Evolutionary conservation across 2,113 vertebrate species (phyloP), one percentile per base, ranked within the genome.

Genomic region (Eurypyga helias): DNA sequence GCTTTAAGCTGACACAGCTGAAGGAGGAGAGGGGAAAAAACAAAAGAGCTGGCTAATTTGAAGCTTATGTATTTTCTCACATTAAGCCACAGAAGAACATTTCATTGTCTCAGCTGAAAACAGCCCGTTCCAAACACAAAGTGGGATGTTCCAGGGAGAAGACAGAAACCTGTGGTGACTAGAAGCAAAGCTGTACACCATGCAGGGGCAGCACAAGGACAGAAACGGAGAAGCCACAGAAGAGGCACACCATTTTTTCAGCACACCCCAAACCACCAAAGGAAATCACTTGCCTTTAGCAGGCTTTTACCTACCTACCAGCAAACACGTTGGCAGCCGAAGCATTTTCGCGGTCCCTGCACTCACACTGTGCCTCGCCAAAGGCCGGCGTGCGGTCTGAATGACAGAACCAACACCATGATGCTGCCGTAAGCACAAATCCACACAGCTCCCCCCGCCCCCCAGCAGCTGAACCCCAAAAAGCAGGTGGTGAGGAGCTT

Each of bases 401-500:
- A 2, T 1, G 33, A 55, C 41, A 36, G 23, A 33, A 62, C 19
- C 51, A 13, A 17, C 7, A 10, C 61, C 2, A 5, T 1, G 2
- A 20, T 1, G 28, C 75, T 38, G 66, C 71, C 26, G 1, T 1
- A 17, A 48, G 41, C 34, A 26, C 5, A 9, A 73, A 7, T 4
- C 52, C 66, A 5, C 31, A 2, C 31, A 62, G 55, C 33, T 78
- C 36, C 1, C 65, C 61, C 12, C 36, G 1, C 65, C 61, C 12
- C 41, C 62, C 91, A 90, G 82, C 96, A 94, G 92, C 93, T 89
- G 92, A 93, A 24, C 69, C 60, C 60, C 71, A 91, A 41, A 13
- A 60, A 92, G 92, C 95, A 95, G 95, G 43, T 92, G 94, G 75
- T 52, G 66, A 33, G 72, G 34, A 93, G 96, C 91, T 79, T 83